Base-by-base conservation (phyloP, 1,140 invertebrate genomes). In the Lordiphosa mommai region DNA sequence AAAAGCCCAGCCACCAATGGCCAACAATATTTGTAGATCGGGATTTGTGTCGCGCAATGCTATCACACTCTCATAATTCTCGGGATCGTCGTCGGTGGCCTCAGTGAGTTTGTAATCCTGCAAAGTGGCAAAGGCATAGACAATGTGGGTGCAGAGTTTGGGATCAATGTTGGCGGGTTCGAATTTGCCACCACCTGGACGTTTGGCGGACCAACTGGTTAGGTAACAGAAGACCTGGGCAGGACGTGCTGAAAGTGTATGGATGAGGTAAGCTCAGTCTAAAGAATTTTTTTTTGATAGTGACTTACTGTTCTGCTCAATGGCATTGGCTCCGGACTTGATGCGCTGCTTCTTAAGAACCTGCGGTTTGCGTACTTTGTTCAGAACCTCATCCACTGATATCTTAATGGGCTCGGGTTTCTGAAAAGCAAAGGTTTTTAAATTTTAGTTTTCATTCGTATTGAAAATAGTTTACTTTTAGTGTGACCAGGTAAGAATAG, bases 1-100 rank as follows among this genome's bases (percentile, higher is more conserved):
- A 72, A 97, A 96, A 9, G 95, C 96, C 97, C 96, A 98, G 3
- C 97, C 97, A 41, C 97, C 97, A 43, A 99, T 96, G 2, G 96
- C 96, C 27, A 99, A 89, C 1, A 98, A 89, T 51, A 98, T 92
- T 93, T 98, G 97, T 36, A 99, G 89, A 56, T 96, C 93, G 0
- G 96, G 94, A 90, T 98, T 98, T 71, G 95, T 95, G 61, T 96
- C 95, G 51, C 97, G 94, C 14, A 98, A 90, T 1, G 92, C 93
- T 33, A 96, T 93, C 4, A 98, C 91, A 67, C 94, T 92, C 37
- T 95, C 93, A 73, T 97, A 98, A 90, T 95, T 95, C 72, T 96
- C 96, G 1, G 91, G 91, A 73, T 96, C 95, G 64, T 96, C 94
- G 1, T 95, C 94, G 41, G 93, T 93, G 9, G 92, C 92, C 80